Evolutionary conservation across 2,113 vertebrate species (phyloP), one percentile per base, ranked within the genome.

Genomic region (Ia io): DNA sequence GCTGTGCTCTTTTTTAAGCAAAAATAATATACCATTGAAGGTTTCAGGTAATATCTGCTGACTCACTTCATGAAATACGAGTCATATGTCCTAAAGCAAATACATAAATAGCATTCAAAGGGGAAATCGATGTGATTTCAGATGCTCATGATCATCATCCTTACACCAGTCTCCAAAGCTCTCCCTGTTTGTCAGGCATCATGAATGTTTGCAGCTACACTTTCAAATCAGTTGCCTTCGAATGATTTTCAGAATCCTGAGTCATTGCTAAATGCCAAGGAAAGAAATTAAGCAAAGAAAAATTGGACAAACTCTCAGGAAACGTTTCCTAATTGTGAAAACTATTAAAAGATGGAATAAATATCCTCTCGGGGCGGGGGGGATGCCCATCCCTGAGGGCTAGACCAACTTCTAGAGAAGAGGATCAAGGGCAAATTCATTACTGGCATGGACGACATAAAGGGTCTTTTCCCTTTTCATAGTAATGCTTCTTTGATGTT

Each of bases 301-400:
- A 88, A 40, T 74, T 93, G 83, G 35, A 73, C 83, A 89, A 90
- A 85, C 67, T 47, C 71, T 88, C 67, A 74, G 86, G 83, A 82
- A 88, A 95, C 63, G 44, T 91, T 88, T 96, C 90, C 86, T 86
- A 83, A 83, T 83, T 67, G 28, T 83, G 35, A 94, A 93, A 91
- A 73, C 53, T 47, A 67, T 85, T 87, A 87, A 94, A 92, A 87
- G 37, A 44, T 84, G 80, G 61, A 90, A 79, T 73, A 84, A 88
- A 93, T 94, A 82, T 63, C 35, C 30, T 80, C 85, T 88, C 4
- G 12, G 78, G 37, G 73, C 88, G 17, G 7, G 30, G 40, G 42
- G 56, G 47, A 37, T 61, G 59, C 76, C 70, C 37, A 28, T 84
- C 32, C 92, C 67, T 32, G 20, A 61, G 67, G 28, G 61, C 59